Conservation (phyloP, 2,888 invertebrate genomes). For the Lasius fuliginosus region DNA sequence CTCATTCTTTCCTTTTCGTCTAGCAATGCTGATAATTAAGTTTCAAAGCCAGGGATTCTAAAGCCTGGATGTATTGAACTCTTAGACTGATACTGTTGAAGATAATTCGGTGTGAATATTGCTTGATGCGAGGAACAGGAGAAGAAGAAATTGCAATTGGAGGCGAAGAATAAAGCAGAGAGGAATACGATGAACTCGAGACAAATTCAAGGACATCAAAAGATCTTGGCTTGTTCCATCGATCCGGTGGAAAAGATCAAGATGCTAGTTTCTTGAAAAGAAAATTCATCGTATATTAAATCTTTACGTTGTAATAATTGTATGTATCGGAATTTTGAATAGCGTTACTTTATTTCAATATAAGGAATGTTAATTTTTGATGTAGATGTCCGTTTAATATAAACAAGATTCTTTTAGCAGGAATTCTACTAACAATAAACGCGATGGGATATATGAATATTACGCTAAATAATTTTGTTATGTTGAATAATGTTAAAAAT, state of each 20-base stretch:
- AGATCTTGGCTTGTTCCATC: conserved; percentile 46
- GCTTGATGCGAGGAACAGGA: conserved; percentile 11
- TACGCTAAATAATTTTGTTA: neutral
- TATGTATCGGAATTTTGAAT: neutral
- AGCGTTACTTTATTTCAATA: neutral
- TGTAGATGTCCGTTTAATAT: neutral
- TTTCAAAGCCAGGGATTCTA: neutral
- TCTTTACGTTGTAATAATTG: neutral
- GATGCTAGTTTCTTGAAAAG: neutral
- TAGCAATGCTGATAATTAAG: neutral
- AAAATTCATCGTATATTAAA: neutral
- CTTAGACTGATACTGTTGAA: neutral
- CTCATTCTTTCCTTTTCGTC: neutral
- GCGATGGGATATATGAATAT: neutral
- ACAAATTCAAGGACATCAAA: conserved; percentile 66
- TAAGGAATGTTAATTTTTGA: neutral
- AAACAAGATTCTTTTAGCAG: neutral
- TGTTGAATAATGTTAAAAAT: neutral
- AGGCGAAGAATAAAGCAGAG: conserved; percentile 56
- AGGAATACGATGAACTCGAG: conserved; percentile 71
- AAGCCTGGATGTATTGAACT: neutral
- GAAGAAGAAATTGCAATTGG: conserved; percentile 49
- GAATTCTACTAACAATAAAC: neutral
- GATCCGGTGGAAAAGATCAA: conserved; percentile 43
- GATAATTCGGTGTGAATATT: conserved; percentile 37